These are phyloP conservation scores for Melinaea marsaeus DNA, from an alignment of 2,888 invertebrate genomes.

Conservation along the genomic window DNA sequence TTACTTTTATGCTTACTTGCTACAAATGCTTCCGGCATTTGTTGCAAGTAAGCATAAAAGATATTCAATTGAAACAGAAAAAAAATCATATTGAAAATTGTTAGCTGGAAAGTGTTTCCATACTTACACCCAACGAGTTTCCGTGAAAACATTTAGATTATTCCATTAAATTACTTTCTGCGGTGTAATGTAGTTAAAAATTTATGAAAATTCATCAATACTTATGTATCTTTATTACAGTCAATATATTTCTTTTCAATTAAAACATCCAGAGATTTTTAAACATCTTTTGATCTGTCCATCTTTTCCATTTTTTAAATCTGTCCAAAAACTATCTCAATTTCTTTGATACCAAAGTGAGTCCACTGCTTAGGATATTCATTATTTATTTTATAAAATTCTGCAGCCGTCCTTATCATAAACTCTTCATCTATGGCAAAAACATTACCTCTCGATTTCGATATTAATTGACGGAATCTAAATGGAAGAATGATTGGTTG, in stretches of 20 bases:
- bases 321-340: neutral
- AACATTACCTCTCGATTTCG: slow-evolving; percentile 38
- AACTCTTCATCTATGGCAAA: slow-evolving; percentile 37
- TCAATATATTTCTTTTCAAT: neutral
- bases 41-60: too few species aligned
- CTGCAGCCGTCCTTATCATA: slow-evolving; percentile 32
- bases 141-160: too few species aligned
- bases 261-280: neutral
- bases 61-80: too few species aligned
- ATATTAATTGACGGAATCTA: slow-evolving; percentile 32
- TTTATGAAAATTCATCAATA: too few species aligned
- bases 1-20: too few species aligned
- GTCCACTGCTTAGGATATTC: neutral
- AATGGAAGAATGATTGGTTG: slow-evolving; percentile 37
- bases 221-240: neutral
- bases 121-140: too few species aligned
- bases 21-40: too few species aligned
- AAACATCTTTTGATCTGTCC: neutral
- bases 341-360: neutral
- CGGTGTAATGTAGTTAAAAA: too few species aligned
- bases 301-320: too few species aligned
- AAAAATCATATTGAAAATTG: too few species aligned
- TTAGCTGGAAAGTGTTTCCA: too few species aligned
- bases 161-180: too few species aligned
- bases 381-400: slow-evolving; percentile 34